phyloP scores from a whole-genome alignment of 2,888 invertebrate genomes.

The Agrochola circellaris region DNA sequence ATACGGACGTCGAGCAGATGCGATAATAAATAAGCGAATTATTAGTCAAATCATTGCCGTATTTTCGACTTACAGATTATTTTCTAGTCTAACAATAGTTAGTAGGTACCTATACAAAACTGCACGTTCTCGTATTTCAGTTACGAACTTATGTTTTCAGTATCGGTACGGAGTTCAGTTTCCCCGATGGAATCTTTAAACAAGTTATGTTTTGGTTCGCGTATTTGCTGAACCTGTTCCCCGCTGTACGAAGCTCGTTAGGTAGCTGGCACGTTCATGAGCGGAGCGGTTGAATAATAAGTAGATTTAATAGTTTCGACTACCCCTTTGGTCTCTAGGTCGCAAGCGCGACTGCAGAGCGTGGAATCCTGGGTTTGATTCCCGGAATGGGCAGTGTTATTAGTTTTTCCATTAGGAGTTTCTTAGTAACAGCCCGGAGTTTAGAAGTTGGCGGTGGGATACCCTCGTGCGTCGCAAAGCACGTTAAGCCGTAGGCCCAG shows the following conservation, averaged over 20 bases:
- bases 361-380: no score
- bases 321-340: no score
- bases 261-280: background rate
- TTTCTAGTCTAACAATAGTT: background rate
- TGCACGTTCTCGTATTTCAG: constrained; percentile 23
- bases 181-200: constrained; percentile 56
- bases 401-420: no score
- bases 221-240: constrained; percentile 67
- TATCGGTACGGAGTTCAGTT: constrained; percentile 27
- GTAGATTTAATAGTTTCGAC: background rate
- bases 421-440: no score
- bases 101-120: background rate
- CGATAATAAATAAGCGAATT: no score
- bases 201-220: constrained; percentile 61
- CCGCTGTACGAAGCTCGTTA: constrained; percentile 40
- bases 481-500: no score
- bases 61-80: background rate
- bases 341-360: no score
- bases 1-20: no score
- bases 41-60: no score
- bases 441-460: no score
- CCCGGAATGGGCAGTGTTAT: no score
- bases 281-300: constrained; percentile 23
- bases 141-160: constrained; percentile 34
- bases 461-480: no score